phyloP scores from a whole-genome alignment of 1,140 invertebrate species.

The Drosophila rhopaloa region DNA sequence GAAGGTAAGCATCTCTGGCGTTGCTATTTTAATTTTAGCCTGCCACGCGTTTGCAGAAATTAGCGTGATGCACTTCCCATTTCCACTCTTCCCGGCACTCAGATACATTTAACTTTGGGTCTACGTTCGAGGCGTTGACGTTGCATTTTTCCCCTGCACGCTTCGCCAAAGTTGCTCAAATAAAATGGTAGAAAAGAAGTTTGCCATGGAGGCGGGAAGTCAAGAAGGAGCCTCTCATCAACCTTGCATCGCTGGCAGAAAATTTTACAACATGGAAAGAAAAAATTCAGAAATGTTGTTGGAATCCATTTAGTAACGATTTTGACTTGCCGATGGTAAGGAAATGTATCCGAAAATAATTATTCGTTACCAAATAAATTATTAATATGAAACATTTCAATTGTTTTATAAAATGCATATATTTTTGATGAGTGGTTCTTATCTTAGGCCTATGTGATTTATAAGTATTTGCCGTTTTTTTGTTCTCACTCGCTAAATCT shows the following conservation, averaged over 20 bases:
- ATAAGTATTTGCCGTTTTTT: no score
- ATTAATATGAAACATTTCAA: no score
- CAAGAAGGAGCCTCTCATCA: constrained; percentile 31
- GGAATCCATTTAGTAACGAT: no score
- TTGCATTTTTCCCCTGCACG: constrained; percentile 57
- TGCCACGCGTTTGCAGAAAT: constrained; percentile 67
- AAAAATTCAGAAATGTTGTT: not conserved
- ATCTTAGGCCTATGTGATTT: no score
- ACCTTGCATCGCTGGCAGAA: constrained; percentile 27
- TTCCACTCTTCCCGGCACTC: not conserved
- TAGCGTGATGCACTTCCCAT: constrained; percentile 47
- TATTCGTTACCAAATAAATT: no score
- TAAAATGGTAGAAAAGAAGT: constrained; percentile 20
- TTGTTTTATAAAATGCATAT: no score
- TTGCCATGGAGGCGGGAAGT: constrained; percentile 16
- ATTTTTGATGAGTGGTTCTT: no score
- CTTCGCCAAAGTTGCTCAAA: constrained; percentile 44
- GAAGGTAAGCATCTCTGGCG: constrained; percentile 22
- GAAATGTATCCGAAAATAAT: no score
- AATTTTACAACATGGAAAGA: constrained; percentile 26
- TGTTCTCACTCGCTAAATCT: no score
- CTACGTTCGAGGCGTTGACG: constrained; percentile 64
- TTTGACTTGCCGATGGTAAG: no score
- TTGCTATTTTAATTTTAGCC: constrained; percentile 63
- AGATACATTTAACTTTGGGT: constrained; percentile 26